Conservation (phyloP, 2,113 vertebrate species). For the Ceratotherium simum region DNA sequence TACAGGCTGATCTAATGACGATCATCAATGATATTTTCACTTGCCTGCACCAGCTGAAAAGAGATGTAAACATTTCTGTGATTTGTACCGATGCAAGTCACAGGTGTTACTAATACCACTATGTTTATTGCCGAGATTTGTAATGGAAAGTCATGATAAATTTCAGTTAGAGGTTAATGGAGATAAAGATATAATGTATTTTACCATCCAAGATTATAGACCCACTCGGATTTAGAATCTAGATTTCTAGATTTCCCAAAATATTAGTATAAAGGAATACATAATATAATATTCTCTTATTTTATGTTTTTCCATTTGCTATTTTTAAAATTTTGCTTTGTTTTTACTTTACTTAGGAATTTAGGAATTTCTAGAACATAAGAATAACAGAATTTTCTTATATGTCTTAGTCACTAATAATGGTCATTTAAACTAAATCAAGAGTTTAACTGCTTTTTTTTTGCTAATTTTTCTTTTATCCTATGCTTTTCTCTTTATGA, state of each 20-base stretch:
- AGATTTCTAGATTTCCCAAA: background rate
- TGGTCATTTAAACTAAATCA: background rate
- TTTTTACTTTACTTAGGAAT: background rate
- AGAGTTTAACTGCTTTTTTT: background rate
- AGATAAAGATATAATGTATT: background rate
- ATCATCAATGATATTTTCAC: background rate
- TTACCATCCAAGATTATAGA: background rate
- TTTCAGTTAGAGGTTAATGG: background rate
- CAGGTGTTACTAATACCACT: no score
- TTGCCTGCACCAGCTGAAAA: background rate
- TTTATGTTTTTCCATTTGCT: background rate
- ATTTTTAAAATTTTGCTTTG: background rate
- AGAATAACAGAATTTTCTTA: background rate
- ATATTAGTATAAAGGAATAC: background rate
- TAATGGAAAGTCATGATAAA: background rate
- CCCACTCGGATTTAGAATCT: background rate
- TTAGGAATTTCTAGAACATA: slow-evolving; percentile 43
- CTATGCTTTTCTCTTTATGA: background rate
- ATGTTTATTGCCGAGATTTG: background rate
- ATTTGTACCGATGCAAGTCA: background rate
- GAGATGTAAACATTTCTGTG: background rate
- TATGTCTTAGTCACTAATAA: background rate
- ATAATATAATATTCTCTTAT: background rate
- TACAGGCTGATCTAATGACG: background rate
- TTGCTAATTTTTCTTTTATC: background rate